Evolutionary conservation across 2,888 invertebrate genomes (phyloP).

Genomic region (Yponomeuta sedellus): DNA sequence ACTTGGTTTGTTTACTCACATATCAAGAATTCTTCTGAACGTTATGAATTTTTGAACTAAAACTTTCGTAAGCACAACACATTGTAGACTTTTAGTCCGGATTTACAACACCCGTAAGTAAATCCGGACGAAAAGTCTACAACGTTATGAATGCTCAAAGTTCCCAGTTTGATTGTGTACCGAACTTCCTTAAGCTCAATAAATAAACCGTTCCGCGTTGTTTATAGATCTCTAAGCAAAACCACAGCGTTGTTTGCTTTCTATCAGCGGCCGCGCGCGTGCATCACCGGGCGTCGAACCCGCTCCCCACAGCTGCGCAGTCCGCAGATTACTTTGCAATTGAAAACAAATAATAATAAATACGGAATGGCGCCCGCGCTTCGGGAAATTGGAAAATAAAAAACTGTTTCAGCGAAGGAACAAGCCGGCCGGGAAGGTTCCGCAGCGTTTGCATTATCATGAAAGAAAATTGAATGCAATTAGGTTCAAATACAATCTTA

Average conservation of each 20-base stretch:
- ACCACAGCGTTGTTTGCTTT: not conserved
- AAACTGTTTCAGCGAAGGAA: conserved; percentile 20
- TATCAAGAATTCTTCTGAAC: not conserved
- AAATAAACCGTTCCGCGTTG: not conserved
- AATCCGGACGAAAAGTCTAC: too few relatives aligned
- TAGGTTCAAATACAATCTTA: not conserved
- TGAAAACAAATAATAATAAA: conserved; percentile 75
- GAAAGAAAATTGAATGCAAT: conserved; percentile 16
- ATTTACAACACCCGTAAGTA: too few relatives aligned
- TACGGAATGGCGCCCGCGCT: conserved; percentile 52
- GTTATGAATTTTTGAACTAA: too few relatives aligned
- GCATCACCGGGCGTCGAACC: not conserved
- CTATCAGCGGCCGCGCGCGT: conserved; percentile 3
- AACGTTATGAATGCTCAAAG: too few relatives aligned
- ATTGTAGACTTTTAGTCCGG: too few relatives aligned
- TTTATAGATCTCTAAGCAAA: not conserved
- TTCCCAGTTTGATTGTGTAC: not conserved
- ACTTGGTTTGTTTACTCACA: not conserved
- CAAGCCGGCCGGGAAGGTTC: conserved; percentile 9
- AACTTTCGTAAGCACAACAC: too few relatives aligned
- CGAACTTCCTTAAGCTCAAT: not conserved
- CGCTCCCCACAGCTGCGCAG: conserved; percentile 51
- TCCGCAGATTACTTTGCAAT: conserved; percentile 71
- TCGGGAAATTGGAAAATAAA: conserved; percentile 64
- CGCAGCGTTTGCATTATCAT: conserved; percentile 6